phyloP scores from a whole-genome alignment of 2,888 invertebrate genomes.

The Nomada fabriciana region DNA sequence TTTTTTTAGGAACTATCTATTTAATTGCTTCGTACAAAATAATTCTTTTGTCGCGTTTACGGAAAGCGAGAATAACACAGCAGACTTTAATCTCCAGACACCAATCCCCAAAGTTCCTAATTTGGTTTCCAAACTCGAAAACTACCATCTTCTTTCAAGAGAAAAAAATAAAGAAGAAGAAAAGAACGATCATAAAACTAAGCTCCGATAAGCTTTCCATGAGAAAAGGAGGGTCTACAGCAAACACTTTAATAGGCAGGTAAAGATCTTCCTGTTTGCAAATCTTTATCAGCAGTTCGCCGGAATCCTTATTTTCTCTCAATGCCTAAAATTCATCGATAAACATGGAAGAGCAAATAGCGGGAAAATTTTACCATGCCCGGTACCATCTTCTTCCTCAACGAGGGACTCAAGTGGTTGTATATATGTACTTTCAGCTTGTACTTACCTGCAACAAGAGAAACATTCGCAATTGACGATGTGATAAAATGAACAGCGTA shows the following conservation, averaged over 20 bases:
- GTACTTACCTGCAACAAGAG: slow-evolving; percentile 54
- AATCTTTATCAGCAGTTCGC: slow-evolving; percentile 36
- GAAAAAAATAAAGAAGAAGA: neutral
- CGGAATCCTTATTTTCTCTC: slow-evolving; percentile 23
- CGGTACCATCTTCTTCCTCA: too few relatives aligned
- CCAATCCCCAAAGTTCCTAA: too few relatives aligned
- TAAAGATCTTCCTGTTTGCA: slow-evolving; percentile 34
- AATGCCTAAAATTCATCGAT: slow-evolving; percentile 2
- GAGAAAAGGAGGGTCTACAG: neutral
- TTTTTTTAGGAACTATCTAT: too few relatives aligned
- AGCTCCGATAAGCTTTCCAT: neutral
- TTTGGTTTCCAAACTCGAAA: neutral
- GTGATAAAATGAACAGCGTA: slow-evolving; percentile 8
- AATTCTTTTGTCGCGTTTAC: too few relatives aligned
- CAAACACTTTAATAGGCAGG: neutral
- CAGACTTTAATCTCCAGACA: too few relatives aligned
- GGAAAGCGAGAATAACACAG: too few relatives aligned
- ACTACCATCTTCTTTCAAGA: neutral
- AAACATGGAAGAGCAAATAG: neutral
- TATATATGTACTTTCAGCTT: neutral
- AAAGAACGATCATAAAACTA: neutral
- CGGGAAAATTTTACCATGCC: neutral
- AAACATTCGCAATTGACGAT: neutral
- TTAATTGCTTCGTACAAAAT: too few relatives aligned
- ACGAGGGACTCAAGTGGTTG: neutral